Conservation (phyloP, 2,797 vertebrate species). For the Chromis chromis region DNA sequence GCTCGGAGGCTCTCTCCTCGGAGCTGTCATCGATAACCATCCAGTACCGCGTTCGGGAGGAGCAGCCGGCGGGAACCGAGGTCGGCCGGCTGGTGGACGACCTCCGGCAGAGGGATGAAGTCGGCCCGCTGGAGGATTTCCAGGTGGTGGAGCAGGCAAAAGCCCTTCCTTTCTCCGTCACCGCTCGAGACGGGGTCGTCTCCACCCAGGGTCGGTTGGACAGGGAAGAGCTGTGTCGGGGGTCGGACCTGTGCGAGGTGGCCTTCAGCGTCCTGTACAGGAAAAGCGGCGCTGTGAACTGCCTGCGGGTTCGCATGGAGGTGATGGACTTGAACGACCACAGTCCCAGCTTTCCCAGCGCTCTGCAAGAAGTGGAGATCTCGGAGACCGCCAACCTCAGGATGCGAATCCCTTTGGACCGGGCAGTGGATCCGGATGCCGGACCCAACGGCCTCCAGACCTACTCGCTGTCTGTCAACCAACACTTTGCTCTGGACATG, state of each 20-base stretch:
- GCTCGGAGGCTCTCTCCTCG: slow-evolving; percentile 39
- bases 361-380: slow-evolving; percentile 91
- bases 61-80: slow-evolving; percentile 86
- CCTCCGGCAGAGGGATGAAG: slow-evolving; percentile 82
- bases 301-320: slow-evolving; percentile 90
- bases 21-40: slow-evolving; percentile 70
- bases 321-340: slow-evolving; percentile 94
- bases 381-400: slow-evolving; percentile 88
- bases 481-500: slow-evolving; percentile 91
- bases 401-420: slow-evolving; percentile 91
- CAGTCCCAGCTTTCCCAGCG: slow-evolving; percentile 87
- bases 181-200: slow-evolving; percentile 83
- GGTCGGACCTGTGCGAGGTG: slow-evolving; percentile 88
- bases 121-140: slow-evolving; percentile 82
- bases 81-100: slow-evolving; percentile 88
- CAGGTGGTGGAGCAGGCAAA: slow-evolving; percentile 89
- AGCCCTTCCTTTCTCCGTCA: slow-evolving; percentile 86
- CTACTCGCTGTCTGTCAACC: slow-evolving; percentile 88
- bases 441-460: slow-evolving; percentile 87
- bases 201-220: slow-evolving; percentile 88
- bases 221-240: slow-evolving; percentile 90
- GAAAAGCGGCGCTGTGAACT: slow-evolving; percentile 82
- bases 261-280: slow-evolving; percentile 90
- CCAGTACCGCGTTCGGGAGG: slow-evolving; percentile 89
- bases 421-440: slow-evolving; percentile 88